Evolutionary conservation across 1,140 invertebrate genomes (phyloP).

Genomic region (Zaprionus africanus): DNA sequence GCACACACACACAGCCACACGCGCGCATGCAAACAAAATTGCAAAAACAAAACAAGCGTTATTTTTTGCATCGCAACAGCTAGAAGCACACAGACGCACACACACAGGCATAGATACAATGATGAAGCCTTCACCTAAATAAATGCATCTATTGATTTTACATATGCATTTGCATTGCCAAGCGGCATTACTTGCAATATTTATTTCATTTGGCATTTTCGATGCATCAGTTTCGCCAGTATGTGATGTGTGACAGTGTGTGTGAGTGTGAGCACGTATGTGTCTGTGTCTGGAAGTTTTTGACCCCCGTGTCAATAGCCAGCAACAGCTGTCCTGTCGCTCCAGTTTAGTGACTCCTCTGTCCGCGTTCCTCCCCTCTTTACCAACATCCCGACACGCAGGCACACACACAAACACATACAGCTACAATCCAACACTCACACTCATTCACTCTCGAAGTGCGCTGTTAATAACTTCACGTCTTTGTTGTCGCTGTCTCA

Average conservation of each 20-base stretch:
- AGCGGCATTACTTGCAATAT: slow-evolving; percentile 48
- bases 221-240: neutral
- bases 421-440: neutral
- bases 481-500: slow-evolving; percentile 40
- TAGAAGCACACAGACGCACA: slow-evolving; percentile 21
- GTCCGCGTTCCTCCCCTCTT: no score
- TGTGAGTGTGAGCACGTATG: neutral
- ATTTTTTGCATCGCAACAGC: slow-evolving; percentile 43
- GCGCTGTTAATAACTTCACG: slow-evolving; percentile 24
- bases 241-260: neutral
- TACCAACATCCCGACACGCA: slow-evolving; percentile 1
- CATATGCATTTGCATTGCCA: slow-evolving; percentile 52
- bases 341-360: slow-evolving; percentile 30
- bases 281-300: slow-evolving; percentile 15
- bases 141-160: slow-evolving; percentile 56
- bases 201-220: slow-evolving; percentile 1
- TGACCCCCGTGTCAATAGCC: slow-evolving; percentile 36
- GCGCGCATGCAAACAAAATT: slow-evolving; percentile 48
- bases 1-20: slow-evolving; percentile 18
- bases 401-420: neutral
- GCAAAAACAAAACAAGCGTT: slow-evolving; percentile 55
- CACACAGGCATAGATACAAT: slow-evolving; percentile 52
- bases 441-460: neutral
- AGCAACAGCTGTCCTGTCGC: slow-evolving; percentile 65
- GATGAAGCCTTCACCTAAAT: slow-evolving; percentile 68